These are phyloP conservation scores for Poecile atricapillus DNA, from an alignment of 2,113 vertebrate species.

Conservation along the genomic window DNA sequence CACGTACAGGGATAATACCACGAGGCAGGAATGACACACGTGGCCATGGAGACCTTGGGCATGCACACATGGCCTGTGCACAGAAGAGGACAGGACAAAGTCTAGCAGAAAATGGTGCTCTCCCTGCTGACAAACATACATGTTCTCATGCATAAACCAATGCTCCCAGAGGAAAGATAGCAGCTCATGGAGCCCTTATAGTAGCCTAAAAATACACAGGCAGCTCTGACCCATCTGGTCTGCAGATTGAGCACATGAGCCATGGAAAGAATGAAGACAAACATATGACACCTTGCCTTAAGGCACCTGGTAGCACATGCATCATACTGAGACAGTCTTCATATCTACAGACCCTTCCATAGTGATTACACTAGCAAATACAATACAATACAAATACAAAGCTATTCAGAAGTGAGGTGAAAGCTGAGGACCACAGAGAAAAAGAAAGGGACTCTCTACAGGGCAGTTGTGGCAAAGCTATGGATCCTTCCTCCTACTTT, in stretches of 20 bases:
- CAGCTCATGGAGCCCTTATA: neutral
- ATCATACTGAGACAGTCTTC: neutral
- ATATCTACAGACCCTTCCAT: neutral
- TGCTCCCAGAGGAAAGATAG: neutral
- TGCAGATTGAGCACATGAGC: neutral
- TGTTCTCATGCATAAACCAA: neutral
- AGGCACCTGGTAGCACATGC: slow-evolving; percentile 13
- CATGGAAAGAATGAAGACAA: slow-evolving; percentile 2
- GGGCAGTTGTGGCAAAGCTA: neutral
- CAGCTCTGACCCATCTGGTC: slow-evolving; percentile 18
- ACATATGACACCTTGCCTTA: slow-evolving; percentile 16
- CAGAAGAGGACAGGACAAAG: neutral
- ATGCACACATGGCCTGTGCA: fast-evolving
- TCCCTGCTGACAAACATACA: neutral
- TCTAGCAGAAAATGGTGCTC: neutral
- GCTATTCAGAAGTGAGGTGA: neutral
- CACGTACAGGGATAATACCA: neutral
- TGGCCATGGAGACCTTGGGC: neutral
- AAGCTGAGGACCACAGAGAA: neutral
- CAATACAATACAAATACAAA: neutral
- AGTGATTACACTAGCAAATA: neutral
- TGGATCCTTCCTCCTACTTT: neutral
- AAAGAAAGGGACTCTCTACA: neutral
- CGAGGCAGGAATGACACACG: neutral
- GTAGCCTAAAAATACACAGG: slow-evolving; percentile 18